phyloP scores from a whole-genome alignment of 2,797 vertebrate species.

The Darevskia mixta region DNA sequence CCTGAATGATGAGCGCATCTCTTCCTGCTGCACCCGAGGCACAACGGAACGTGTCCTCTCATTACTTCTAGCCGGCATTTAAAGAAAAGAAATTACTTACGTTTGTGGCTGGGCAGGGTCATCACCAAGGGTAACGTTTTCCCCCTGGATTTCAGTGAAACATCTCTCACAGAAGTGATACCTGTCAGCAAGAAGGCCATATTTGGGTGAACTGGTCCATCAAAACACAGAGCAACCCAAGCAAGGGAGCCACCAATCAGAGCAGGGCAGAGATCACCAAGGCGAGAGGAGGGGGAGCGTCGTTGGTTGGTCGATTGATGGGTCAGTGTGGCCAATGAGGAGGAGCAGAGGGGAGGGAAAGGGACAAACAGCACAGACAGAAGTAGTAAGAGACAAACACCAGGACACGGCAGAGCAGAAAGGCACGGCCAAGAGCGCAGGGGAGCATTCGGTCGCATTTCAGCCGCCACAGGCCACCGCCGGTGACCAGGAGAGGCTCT shows the following conservation, averaged over 20 bases:
- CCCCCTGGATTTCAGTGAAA: conserved; percentile 99
- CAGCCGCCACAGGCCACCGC: conserved; percentile 70
- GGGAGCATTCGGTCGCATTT: conserved; percentile 84
- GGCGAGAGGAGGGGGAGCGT: conserved; percentile 81
- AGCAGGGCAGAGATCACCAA: conserved; percentile 84
- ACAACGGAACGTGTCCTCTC: neutral
- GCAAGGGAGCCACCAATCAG: conserved; percentile 86
- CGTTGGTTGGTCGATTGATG: conserved; percentile 86
- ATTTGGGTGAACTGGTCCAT: conserved; percentile 85
- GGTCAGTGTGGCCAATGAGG: conserved; percentile 84
- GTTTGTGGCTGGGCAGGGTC: conserved; percentile 98
- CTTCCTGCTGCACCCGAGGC: neutral
- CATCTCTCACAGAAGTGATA: conserved; percentile 99
- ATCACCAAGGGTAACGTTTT: conserved; percentile 97
- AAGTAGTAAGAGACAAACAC: conserved; percentile 84
- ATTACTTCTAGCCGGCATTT: accelerated
- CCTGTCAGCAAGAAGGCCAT: conserved; percentile 85
- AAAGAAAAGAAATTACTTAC: conserved; percentile 82
- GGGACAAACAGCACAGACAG: conserved; percentile 85
- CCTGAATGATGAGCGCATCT: neutral
- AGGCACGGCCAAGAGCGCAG: conserved; percentile 85
- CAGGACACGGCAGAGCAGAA: conserved; percentile 86
- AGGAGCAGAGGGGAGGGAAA: conserved; percentile 81
- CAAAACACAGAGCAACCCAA: conserved; percentile 85
- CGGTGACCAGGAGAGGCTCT: conserved; percentile 55